A percentile compares a stretch with the other conserved stretches of the same genome.
Conservation (phyloP, 2,888 invertebrate genomes). For the Acrobasis consociella region DNA sequence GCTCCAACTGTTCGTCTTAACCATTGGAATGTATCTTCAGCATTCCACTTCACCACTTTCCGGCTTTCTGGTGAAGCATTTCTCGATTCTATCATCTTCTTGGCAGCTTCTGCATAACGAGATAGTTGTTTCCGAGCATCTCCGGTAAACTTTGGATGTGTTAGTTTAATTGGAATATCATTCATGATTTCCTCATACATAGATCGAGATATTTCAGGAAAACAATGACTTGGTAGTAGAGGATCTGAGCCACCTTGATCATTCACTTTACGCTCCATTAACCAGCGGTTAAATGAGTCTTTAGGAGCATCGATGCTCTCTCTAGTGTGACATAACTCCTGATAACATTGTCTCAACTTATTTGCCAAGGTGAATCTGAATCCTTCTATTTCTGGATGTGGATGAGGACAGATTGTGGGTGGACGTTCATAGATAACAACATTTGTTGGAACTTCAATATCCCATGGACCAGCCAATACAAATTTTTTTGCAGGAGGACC, state of each 20-base stretch:
- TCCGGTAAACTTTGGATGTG: constrained; percentile 97
- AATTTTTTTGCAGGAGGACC: constrained; percentile 93
- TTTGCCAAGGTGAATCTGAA: constrained; percentile 90
- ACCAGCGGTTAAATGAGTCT: constrained; percentile 98
- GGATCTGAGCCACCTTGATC: constrained; percentile 95
- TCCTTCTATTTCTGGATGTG: constrained; percentile 97
- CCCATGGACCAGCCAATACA: constrained; percentile 96
- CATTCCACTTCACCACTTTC: constrained; percentile 99
- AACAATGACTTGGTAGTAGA: constrained; percentile 94
- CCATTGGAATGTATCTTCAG: constrained; percentile 98
- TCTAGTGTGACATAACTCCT: constrained; percentile 96
- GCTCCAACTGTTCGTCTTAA: constrained; percentile 95
- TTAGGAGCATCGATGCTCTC: constrained; percentile 97
- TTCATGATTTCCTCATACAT: constrained; percentile 99
- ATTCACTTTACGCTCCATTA: constrained; percentile 96
- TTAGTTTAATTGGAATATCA: constrained; percentile 97
- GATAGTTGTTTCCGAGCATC: constrained; percentile 97
- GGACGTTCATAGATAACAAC: constrained; percentile 94
- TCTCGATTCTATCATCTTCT: constrained; percentile 97
- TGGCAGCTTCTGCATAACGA: constrained; percentile 97
- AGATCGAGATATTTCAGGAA: constrained; percentile 94
- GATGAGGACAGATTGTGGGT: constrained; percentile 92
- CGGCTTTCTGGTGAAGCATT: constrained; percentile 96
- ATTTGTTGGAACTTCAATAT: constrained; percentile 96
- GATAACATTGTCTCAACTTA: constrained; percentile 95